Percentiles rank a stretch among this genome's conserved stretches.
Conservation (phyloP, 2,113 vertebrate species). For the Merops nubicus region DNA sequence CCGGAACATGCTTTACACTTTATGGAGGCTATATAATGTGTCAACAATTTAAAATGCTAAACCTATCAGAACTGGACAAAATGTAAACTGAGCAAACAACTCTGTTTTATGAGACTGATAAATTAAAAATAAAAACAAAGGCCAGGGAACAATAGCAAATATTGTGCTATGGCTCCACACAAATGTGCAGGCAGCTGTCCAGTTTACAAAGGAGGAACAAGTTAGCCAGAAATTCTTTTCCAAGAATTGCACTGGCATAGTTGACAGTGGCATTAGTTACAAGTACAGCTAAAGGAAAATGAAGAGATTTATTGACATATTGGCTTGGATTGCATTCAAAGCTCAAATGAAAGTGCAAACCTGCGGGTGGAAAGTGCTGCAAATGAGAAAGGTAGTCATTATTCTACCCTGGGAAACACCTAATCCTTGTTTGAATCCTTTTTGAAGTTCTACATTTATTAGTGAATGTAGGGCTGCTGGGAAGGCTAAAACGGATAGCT, state of each 20-base stretch:
- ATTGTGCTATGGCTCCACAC: background rate
- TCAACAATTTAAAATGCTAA: background rate
- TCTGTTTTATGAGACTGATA: background rate
- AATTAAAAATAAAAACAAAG: constrained; percentile 33
- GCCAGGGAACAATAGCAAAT: background rate
- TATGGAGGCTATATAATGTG: background rate
- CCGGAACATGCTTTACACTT: background rate
- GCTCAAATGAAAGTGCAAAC: background rate
- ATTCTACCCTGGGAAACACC: background rate
- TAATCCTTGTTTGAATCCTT: background rate
- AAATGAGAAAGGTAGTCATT: background rate
- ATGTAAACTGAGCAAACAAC: background rate
- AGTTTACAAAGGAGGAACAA: background rate
- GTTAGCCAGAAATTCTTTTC: background rate
- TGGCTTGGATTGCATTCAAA: background rate
- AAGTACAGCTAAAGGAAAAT: background rate
- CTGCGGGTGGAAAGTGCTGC: background rate
- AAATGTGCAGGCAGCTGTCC: background rate
- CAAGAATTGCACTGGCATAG: background rate
- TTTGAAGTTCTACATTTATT: background rate
- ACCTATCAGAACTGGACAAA: background rate
- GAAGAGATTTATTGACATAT: background rate
- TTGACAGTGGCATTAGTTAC: constrained; percentile 3
- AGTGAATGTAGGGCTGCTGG: background rate
- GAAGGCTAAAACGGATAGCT: background rate